Conservation (phyloP, 2,113 vertebrate genomes). For the Lampris incognitus region DNA sequence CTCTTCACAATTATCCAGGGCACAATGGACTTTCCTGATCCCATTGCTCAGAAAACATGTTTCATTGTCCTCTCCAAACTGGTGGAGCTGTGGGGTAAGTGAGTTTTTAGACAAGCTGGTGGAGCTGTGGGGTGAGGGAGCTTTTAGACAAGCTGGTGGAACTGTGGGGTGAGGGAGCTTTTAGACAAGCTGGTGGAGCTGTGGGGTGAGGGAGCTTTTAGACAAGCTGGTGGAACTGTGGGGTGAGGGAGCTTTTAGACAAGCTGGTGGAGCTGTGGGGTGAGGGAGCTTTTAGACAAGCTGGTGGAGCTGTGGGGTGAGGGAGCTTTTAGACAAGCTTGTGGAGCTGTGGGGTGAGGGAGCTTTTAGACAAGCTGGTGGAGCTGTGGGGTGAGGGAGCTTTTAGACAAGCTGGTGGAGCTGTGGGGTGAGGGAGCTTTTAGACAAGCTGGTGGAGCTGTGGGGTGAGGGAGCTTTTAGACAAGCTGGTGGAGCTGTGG, state of each 20-base stretch:
- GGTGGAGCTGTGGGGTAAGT: constrained; percentile 88
- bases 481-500: constrained; percentile 89
- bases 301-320: constrained; percentile 53
- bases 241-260: constrained; percentile 50
- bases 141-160: too few relatives aligned
- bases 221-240: background rate
- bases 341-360: too few relatives aligned
- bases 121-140: too few relatives aligned
- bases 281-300: too few relatives aligned
- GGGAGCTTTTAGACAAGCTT: background rate
- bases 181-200: too few relatives aligned
- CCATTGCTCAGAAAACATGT: constrained; percentile 96
- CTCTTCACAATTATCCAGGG: constrained; percentile 97
- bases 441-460: constrained; percentile 89
- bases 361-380: too few relatives aligned
- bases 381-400: too few relatives aligned
- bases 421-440: constrained; percentile 61
- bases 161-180: constrained; percentile 55
- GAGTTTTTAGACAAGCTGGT: background rate
- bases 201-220: too few relatives aligned
- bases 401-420: constrained; percentile 86
- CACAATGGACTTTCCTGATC: constrained; percentile 96
- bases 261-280: too few relatives aligned
- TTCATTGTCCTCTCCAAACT: constrained; percentile 95
- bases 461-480: constrained; percentile 2